Conservation (phyloP, 2,113 vertebrate species). For the Conger conger region DNA sequence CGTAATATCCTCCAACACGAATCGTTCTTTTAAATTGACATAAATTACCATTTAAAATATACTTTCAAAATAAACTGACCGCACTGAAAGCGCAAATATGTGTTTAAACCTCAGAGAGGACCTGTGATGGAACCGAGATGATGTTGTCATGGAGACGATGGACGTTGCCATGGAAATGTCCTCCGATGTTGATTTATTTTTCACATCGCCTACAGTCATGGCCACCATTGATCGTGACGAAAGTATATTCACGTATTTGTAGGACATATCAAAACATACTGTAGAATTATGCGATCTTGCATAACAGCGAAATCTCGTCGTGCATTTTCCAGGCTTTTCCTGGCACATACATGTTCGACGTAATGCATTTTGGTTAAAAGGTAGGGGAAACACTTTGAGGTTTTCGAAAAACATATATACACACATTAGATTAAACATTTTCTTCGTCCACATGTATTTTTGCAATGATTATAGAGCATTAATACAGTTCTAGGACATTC, state of each 20-base stretch:
- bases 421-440: too few species aligned
- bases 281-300: neutral
- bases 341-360: too few species aligned
- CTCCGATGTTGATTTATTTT: neutral
- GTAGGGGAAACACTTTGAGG: too few species aligned
- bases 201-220: neutral
- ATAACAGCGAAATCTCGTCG: neutral
- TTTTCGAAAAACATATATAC: too few species aligned
- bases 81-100: neutral
- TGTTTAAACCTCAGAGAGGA: constrained; percentile 31
- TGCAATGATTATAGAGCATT: too few species aligned
- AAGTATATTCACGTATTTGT: neutral
- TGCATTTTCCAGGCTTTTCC: neutral
- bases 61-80: neutral
- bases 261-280: neutral
- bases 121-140: constrained; percentile 39
- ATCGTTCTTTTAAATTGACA: neutral
- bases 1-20: neutral
- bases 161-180: constrained; percentile 62
- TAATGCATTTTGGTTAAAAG: too few species aligned
- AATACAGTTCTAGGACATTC: too few species aligned
- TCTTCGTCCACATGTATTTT: too few species aligned
- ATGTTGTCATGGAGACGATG: constrained; percentile 70
- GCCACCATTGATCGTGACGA: neutral
- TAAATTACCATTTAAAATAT: neutral